phyloP scores from a whole-genome alignment of 2,797 vertebrate species.

The Pangasius macronema region DNA sequence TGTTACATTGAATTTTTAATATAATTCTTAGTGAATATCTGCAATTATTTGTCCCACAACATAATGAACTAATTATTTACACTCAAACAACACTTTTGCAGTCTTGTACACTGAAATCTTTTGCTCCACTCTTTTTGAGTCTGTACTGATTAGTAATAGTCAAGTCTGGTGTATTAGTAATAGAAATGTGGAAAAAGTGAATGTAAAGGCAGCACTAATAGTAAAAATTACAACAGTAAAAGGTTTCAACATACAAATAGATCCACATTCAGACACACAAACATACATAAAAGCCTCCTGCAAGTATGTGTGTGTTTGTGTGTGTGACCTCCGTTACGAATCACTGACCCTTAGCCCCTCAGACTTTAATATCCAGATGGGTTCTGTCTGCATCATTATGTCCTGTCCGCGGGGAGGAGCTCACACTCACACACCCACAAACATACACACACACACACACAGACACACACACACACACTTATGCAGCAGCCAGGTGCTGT shows the following conservation, averaged over 20 bases:
- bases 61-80: neutral
- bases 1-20: neutral
- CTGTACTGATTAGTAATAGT: neutral
- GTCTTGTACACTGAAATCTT: neutral
- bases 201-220: neutral
- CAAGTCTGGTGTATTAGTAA: neutral
- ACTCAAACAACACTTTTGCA: neutral
- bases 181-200: neutral
- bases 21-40: conserved; percentile 6
- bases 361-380: conserved; percentile 76
- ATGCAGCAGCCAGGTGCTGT: conserved; percentile 18
- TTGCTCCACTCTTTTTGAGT: neutral
- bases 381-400: conserved; percentile 80
- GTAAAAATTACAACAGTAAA: neutral
- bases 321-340: conserved; percentile 19
- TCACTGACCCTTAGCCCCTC: conserved; percentile 26
- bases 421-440: neutral
- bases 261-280: neutral
- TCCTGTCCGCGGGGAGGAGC: conserved; percentile 71
- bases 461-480: neutral
- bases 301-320: neutral
- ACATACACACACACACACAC: neutral
- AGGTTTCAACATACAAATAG: neutral
- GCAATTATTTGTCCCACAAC: neutral
- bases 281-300: neutral